Evolutionary conservation across 2,888 invertebrate genomes (phyloP), one percentile per base, ranked within the genome.

Genomic region (Nudaria mundana): DNA sequence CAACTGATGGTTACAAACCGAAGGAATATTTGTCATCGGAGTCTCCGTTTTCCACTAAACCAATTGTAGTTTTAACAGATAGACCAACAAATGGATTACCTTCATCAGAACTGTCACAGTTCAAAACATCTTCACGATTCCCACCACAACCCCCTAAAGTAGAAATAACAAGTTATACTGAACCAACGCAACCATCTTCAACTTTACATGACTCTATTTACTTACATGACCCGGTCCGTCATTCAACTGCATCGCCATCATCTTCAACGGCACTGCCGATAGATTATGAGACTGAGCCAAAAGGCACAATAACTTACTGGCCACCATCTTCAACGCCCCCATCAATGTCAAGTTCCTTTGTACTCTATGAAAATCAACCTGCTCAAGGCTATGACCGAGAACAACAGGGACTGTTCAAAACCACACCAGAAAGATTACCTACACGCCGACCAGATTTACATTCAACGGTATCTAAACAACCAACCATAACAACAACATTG

Each of bases 1-100:
- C 85, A 26, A 87, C 71, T 52, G 81, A 86, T 42, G 76, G 70
- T 39, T 84, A 71, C 47, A 77, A 84, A 35, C 86, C 83, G 20
- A 82, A 80, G 85, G 86, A 49, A 62, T 87, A 52, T 87, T 88
- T 58, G n/a, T 66, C 85, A 8, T 79, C 80, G 6, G 76, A 72
- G 37, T 36, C 68, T 5, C 50, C 73, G 2, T 80, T 80, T 45
- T 73, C 81, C 33, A 61, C 65, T 22, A 75, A 76, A 40, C 78
- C 81, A 5, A 76, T 82, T 20, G 44, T 71, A 12, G 63, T 71
- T 36, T 33, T 60, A 34, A 48, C 64, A 36, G 56, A 37, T 51
- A 47, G 31, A 52, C 20, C 20, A 20, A 20, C 6, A 20, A 5
- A 5, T 5, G 7, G 7, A 7, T 7, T 8, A 20, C 32, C 33